Evolutionary conservation across 2,888 invertebrate genomes (phyloP).

Genomic region (Aspidiotus rigidus): DNA sequence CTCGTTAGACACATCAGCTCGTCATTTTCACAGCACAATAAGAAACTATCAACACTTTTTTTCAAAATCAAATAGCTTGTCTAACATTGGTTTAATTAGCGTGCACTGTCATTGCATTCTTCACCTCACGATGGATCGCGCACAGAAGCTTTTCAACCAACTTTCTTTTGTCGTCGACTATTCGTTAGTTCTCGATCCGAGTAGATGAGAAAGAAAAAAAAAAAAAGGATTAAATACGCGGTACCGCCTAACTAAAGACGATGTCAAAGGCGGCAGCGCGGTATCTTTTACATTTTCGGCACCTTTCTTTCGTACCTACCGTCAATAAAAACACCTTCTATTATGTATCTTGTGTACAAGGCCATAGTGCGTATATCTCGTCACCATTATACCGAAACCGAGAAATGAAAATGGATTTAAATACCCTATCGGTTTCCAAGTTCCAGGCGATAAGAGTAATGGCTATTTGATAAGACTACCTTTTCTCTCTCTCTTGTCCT

Average conservation of each 20-base stretch:
- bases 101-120: too few species aligned
- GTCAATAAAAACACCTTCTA: constrained; percentile 2
- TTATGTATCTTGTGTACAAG: not conserved
- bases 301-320: not conserved
- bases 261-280: not conserved
- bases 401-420: constrained; percentile 5
- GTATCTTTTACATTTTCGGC: not conserved
- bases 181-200: too few species aligned
- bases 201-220: not conserved
- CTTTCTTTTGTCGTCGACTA: too few species aligned
- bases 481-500: not conserved
- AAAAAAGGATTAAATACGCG: not conserved
- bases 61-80: too few species aligned
- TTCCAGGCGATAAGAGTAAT: constrained; percentile 17
- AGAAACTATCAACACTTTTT: too few species aligned
- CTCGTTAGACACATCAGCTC: too few species aligned
- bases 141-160: too few species aligned
- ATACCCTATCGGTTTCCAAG: constrained; percentile 30
- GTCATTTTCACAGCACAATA: too few species aligned
- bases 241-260: not conserved
- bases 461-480: constrained; percentile 26
- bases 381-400: constrained; percentile 2
- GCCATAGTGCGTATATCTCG: not conserved
- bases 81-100: too few species aligned
- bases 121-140: too few species aligned